phyloP scores from a whole-genome alignment of 2,888 invertebrate genomes.

The Ptycholaimellus sp. region DNA sequence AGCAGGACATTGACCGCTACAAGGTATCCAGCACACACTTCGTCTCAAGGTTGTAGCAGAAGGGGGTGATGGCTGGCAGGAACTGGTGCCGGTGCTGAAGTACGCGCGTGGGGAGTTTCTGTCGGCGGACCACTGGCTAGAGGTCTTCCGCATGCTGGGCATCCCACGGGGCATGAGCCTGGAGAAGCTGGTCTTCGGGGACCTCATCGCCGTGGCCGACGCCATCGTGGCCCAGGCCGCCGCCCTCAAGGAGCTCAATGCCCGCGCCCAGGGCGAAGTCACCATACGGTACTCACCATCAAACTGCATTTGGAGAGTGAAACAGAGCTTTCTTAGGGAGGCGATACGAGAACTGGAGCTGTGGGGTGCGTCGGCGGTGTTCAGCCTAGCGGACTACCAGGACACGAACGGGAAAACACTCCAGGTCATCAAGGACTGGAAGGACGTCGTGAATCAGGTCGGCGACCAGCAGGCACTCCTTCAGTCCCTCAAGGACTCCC shows the following conservation, averaged over 20 bases:
- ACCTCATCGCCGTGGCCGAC: slow-evolving; percentile 41
- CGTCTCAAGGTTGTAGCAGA: too few relatives aligned
- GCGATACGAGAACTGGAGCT: slow-evolving; percentile 74
- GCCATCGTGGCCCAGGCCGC: slow-evolving; percentile 34
- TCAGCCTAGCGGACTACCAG: slow-evolving; percentile 45
- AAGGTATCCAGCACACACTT: too few relatives aligned
- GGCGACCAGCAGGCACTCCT: slow-evolving; percentile 57
- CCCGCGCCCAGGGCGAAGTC: slow-evolving; percentile 65
- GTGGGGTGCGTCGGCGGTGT: slow-evolving; percentile 66
- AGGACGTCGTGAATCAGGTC: slow-evolving; percentile 60
- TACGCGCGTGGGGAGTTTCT: slow-evolving; percentile 60
- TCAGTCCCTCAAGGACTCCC: slow-evolving; percentile 55
- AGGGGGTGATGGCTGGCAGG: too few relatives aligned
- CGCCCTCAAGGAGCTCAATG: slow-evolving; percentile 36
- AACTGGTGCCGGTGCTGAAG: slow-evolving; percentile 41
- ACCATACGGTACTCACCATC: too few relatives aligned
- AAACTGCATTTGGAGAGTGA: too few relatives aligned
- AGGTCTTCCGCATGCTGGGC: slow-evolving; percentile 47
- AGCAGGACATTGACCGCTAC: slow-evolving; percentile 50
- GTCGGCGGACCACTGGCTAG: slow-evolving; percentile 74
- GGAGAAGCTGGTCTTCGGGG: slow-evolving; percentile 51
- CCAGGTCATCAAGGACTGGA: slow-evolving; percentile 66
- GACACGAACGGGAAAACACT: slow-evolving; percentile 46
- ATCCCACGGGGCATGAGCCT: slow-evolving; percentile 45
- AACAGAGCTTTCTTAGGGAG: too few relatives aligned